These are phyloP conservation scores for Mirounga angustirostris DNA, from an alignment of 2,113 vertebrate species.

Conservation along the genomic window DNA sequence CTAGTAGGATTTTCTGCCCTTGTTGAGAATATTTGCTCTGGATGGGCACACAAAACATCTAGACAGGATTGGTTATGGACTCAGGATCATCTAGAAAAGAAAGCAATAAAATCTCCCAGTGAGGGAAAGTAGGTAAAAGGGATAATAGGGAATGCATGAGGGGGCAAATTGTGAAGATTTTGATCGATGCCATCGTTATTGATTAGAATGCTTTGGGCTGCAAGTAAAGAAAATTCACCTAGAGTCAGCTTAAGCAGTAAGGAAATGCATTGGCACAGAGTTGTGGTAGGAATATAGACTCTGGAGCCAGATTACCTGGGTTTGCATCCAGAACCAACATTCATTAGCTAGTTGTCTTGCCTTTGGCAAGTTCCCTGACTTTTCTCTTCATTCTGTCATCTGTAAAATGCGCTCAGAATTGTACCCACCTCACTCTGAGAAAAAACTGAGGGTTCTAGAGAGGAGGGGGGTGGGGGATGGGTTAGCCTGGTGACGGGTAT, in stretches of 20 bases:
- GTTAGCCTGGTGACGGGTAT: no score
- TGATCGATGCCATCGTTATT: background rate
- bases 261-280: rapidly evolving
- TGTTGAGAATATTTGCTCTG: background rate
- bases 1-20: background rate
- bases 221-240: background rate
- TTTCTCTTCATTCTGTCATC: background rate
- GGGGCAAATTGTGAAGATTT: background rate
- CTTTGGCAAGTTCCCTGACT: background rate
- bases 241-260: background rate
- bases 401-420: background rate
- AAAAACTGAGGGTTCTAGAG: no score
- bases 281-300: background rate
- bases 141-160: background rate
- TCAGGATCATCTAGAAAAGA: background rate
- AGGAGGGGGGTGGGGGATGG: no score
- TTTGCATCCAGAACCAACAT: background rate
- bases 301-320: background rate
- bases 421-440: background rate
- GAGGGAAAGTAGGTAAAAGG: background rate
- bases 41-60: background rate
- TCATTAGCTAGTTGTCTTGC: background rate
- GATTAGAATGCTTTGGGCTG: background rate
- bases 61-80: background rate
- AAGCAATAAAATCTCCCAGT: background rate